Conservation (phyloP, 2,113 vertebrate genomes). For the Anas platyrhynchos region DNA sequence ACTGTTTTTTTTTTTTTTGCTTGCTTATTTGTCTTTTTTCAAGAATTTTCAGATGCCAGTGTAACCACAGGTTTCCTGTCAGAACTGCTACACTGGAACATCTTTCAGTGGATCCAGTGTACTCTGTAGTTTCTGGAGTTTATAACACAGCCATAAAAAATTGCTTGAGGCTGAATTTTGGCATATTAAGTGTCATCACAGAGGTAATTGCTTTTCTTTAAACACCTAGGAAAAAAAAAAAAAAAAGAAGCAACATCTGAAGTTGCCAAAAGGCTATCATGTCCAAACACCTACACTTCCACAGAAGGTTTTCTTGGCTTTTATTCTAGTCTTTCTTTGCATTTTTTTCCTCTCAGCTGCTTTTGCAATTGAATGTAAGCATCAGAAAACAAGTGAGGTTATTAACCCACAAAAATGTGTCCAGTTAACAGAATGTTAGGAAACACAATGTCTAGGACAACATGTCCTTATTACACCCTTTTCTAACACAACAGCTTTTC, state of each 20-base stretch:
- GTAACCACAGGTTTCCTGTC: conserved; percentile 54
- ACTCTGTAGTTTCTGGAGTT: conserved; percentile 66
- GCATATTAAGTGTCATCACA: conserved; percentile 76
- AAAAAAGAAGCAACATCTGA: neutral
- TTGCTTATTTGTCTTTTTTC: conserved; percentile 36
- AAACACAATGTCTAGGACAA: conserved; percentile 31
- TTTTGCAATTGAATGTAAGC: conserved; percentile 49
- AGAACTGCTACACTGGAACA: conserved; percentile 40
- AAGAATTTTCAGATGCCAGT: conserved; percentile 14
- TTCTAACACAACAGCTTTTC: conserved; percentile 23
- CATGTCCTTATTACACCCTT: conserved; percentile 22
- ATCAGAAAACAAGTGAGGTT: conserved; percentile 31
- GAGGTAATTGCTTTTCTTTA: conserved; percentile 79
- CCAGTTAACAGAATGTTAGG: conserved; percentile 51
- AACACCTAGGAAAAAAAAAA: conserved; percentile 58
- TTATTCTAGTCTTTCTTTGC: conserved; percentile 16
- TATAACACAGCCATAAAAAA: conserved; percentile 77
- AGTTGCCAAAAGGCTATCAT: conserved; percentile 69
- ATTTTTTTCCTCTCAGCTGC: neutral
- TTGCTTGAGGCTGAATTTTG: conserved; percentile 75
- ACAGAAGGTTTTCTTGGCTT: conserved; percentile 35
- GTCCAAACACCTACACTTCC: conserved; percentile 65
- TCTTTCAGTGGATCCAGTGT: conserved; percentile 57
- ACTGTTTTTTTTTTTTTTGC: neutral
- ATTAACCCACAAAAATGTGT: conserved; percentile 69